Base-by-base conservation (phyloP, 2,888 invertebrate genomes). In the Mimachlamys varia region DNA sequence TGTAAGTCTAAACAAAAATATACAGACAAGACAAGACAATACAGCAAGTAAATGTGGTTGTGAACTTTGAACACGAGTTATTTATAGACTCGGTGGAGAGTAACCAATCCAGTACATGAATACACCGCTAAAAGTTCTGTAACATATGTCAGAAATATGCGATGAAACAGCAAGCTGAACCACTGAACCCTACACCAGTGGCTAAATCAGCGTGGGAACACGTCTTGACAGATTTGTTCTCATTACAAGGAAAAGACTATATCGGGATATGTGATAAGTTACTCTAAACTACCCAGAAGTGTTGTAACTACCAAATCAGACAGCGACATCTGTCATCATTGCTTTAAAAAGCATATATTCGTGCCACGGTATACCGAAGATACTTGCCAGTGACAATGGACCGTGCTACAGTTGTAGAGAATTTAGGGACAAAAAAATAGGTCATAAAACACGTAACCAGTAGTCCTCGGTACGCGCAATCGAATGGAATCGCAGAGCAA, bases 81-180 rank as follows among this genome's bases (percentile, higher is more conserved):
- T 89, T 58, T 22, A 55, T 38, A 55, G 62, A 62, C 62, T 62
- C 62, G 17, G 62, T 62, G 10, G 62, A 62, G n/a, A n/a, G n/a
- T n/a, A n/a, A n/a, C n/a, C n/a, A n/a, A n/a, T n/a, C n/a, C n/a
- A n/a, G n/a, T n/a, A n/a, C n/a, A n/a, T n/a, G n/a, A n/a, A n/a
- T n/a, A n/a, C n/a, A n/a, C n/a, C n/a, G n/a, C n/a, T n/a, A n/a
- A n/a, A n/a, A n/a, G n/a, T n/a, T n/a, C n/a, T 62, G 62, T 62
- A 10, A 62, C 5, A 7, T 62, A 22, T 62, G 62, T 62, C 62
- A 62, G 62, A 62, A n/a, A n/a, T 62, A 17, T 62, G 62, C 62
- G 22, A 62, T 62, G 62, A 62, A 62, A 62, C 62, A 62, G n/a
- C 62, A 62, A 62, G 62, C 62, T 17, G 62, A 62, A 62, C 62